Evolutionary conservation across 2,113 vertebrate genomes (phyloP), one percentile per base, ranked within the genome.

Genomic region (Halichoeres trimaculatus): DNA sequence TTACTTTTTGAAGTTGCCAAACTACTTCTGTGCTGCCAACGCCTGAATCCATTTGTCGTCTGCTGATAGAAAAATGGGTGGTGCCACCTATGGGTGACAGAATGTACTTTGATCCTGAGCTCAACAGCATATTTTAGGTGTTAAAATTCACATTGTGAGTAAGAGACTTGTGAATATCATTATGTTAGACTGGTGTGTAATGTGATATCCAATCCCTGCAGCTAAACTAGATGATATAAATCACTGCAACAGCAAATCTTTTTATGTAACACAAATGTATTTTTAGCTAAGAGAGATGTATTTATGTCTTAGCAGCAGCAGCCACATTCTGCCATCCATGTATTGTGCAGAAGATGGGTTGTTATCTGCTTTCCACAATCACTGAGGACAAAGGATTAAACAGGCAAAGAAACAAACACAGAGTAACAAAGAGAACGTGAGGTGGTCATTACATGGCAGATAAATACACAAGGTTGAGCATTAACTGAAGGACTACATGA

Each of bases 231-330:
- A 72, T 8, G 34, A 66, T 56, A 59, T 17, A 47, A 69, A 61
- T 63, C 53, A 20, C 75, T 62, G 60, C 61, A 72, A 60, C 41
- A 61, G 14, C 52, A 61, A 45, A 10, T 52, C 60, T 75, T 74
- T 85, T 74, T 85, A 85, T 86, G 69, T 84, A 84, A 80, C 73
- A 45, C 43, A 60, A 30, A 72, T 87, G n/a, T 86, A 83, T 86
- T 88, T 87, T 87, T 88, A 86, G 80, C 75, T 24, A 38, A 53
- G 43, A 61, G 13, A 65, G 63, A 76, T 71, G 24, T 74, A 40
- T 77, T 74, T 75, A 57, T 71, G 82, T 71, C 57, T 84, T 86
- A 30, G 30, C 38, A 45, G 43, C 59, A 71, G 65, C 72, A 74
- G 79, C 50, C 70, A 30, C 64, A 73, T 74, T 50, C 66, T 56